phyloP scores from a whole-genome alignment of 2,113 vertebrate species.

The Lophius piscatorius region DNA sequence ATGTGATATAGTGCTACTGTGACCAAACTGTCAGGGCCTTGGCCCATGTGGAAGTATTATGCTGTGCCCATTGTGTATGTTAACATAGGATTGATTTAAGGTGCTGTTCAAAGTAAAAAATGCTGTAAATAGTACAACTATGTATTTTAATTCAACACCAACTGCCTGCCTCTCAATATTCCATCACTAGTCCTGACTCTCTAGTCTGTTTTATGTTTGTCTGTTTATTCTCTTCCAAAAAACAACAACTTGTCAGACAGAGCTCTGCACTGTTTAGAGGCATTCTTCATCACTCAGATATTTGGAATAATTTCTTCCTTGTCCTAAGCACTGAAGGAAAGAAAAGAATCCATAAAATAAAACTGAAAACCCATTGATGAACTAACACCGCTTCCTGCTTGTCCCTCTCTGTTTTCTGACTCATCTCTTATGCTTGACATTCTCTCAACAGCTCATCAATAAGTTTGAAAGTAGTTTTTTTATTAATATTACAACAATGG shows the following conservation, averaged over 20 bases:
- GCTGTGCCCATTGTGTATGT: conserved; percentile 73
- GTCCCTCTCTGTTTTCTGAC: conserved; percentile 55
- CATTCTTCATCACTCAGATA: conserved; percentile 68
- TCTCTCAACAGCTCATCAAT: conserved; percentile 45
- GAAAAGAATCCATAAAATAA: conserved; percentile 78
- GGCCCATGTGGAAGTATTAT: conserved; percentile 50
- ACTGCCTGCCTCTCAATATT: conserved; percentile 71
- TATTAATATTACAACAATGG: too few species aligned
- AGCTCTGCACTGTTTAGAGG: conserved; percentile 54
- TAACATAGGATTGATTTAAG: conserved; percentile 65
- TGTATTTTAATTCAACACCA: conserved; percentile 64
- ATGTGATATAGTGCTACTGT: conserved; percentile 57
- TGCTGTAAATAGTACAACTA: conserved; percentile 75
- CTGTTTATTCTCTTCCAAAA: conserved; percentile 50
- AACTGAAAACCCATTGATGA: conserved; percentile 72
- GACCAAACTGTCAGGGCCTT: conserved; percentile 56
- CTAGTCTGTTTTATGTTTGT: conserved; percentile 61
- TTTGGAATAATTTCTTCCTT: conserved; percentile 72
- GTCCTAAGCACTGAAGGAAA: conserved; percentile 78
- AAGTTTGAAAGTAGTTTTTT: not conserved
- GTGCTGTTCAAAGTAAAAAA: conserved; percentile 58
- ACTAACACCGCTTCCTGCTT: conserved; percentile 70
- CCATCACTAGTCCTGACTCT: conserved; percentile 51
- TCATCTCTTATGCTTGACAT: conserved; percentile 27
- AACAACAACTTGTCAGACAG: conserved; percentile 42